Conservation (phyloP, 2,797 vertebrate genomes). For the Danio kyathit region DNA sequence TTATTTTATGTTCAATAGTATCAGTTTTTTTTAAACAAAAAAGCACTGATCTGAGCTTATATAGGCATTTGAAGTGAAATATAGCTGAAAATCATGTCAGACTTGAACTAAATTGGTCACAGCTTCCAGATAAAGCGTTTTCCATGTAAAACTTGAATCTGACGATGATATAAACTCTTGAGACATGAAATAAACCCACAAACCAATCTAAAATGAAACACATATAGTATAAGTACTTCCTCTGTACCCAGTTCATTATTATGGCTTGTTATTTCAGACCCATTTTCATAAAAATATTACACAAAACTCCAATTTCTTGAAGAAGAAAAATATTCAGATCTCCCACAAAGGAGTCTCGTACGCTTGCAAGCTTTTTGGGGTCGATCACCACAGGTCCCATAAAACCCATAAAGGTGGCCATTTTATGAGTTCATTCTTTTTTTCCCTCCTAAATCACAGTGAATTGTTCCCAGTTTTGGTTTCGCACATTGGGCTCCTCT, state of each 20-base stretch:
- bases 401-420: conserved; percentile 18
- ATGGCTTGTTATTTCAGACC: neutral
- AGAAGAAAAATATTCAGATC: neutral
- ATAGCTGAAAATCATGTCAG: neutral
- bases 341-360: neutral
- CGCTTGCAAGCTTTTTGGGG: conserved; percentile 18
- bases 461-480: conserved; percentile 41
- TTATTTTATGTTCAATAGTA: neutral
- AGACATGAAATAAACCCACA: conserved; percentile 24
- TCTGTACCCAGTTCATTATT: neutral
- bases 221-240: conserved; percentile 6
- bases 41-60: neutral
- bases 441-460: conserved; percentile 34
- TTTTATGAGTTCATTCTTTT: conserved; percentile 12
- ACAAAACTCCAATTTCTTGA: neutral
- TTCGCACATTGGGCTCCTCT: conserved; percentile 39
- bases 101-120: neutral
- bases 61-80: neutral
- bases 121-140: conserved; percentile 4
- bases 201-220: conserved; percentile 10
- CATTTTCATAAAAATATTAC: conserved; percentile 14
- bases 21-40: neutral
- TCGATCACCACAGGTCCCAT: conserved; percentile 8
- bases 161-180: neutral
- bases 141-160: neutral